Conservation (phyloP, 2,797 vertebrate genomes). For the Glyptemys insculpta region DNA sequence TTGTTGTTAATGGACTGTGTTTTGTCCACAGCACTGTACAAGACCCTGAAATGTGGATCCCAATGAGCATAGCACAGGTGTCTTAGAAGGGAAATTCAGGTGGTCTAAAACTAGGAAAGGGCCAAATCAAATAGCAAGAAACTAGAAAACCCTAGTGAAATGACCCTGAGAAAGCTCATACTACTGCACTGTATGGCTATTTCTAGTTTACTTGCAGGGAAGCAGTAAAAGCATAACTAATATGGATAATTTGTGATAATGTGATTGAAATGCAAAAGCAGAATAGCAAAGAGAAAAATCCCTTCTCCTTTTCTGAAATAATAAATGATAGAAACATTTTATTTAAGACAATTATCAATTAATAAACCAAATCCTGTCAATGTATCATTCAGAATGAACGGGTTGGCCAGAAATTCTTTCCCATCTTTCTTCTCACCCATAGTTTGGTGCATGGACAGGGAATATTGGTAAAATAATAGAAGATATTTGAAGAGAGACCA, state of each 20-base stretch:
- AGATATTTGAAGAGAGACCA: not conserved
- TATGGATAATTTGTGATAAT: not conserved
- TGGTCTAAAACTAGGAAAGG: not conserved
- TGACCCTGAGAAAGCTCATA: not conserved
- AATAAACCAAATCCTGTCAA: not conserved
- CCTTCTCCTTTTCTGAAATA: not conserved
- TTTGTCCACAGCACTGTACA: not conserved
- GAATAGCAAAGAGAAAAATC: not conserved
- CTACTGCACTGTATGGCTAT: not conserved
- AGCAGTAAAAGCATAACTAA: not conserved
- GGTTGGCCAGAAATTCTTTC: not conserved
- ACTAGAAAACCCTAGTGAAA: not conserved
- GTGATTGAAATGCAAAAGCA: not conserved
- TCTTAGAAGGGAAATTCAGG: not conserved
- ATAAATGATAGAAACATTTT: not conserved
- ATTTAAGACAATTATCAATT: not conserved
- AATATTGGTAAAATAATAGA: not conserved
- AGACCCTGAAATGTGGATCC: not conserved
- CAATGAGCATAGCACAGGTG: accelerated
- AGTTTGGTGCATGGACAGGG: not conserved
- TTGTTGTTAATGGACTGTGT: not conserved
- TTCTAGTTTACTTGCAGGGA: not conserved
- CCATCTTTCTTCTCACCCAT: not conserved
- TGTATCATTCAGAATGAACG: not conserved
- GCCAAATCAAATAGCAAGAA: not conserved